These are phyloP conservation scores for Smittia sp. DNA, from an alignment of 2,888 invertebrate species.

Conservation along the genomic window DNA sequence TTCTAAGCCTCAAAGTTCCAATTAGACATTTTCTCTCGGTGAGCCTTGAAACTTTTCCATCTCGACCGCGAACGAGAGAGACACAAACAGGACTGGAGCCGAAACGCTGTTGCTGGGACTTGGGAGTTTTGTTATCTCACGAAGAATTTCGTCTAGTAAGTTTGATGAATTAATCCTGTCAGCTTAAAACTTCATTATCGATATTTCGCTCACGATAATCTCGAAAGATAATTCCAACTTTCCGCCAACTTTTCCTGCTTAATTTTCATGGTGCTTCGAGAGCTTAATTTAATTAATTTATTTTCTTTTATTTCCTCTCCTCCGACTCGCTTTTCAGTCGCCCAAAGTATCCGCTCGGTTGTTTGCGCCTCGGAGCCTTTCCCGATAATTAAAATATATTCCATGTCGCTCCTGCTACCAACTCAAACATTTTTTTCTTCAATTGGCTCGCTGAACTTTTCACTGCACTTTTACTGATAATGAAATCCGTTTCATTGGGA, in stretches of 20 bases:
- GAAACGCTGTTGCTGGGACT: too few relatives aligned
- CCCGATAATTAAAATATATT: neutral
- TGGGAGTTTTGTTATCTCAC: too few relatives aligned
- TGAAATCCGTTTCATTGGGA: neutral
- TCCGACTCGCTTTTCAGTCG: neutral
- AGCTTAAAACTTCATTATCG: too few relatives aligned
- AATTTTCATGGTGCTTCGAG: neutral
- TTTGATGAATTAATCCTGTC: too few relatives aligned
- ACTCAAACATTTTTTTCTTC: slow-evolving; percentile 1
- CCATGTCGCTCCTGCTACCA: neutral
- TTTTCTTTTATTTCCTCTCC: neutral
- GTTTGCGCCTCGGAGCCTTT: neutral
- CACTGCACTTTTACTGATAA: slow-evolving; percentile 3
- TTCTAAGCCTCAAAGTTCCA: slow-evolving; percentile 11
- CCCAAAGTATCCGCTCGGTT: neutral
- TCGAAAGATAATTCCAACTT: neutral
- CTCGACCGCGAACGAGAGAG: neutral
- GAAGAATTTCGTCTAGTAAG: too few relatives aligned
- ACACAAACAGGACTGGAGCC: too few relatives aligned
- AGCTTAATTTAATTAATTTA: slow-evolving; percentile 12
- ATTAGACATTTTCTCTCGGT: neutral
- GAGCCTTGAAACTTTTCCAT: neutral
- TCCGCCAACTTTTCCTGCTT: neutral
- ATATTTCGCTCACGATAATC: neutral
- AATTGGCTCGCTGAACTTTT: neutral